Percentiles rank a stretch among this genome's conserved stretches.
Evolutionary conservation across 2,113 vertebrate genomes (phyloP).

Genomic region (Cygnus buccinator): DNA sequence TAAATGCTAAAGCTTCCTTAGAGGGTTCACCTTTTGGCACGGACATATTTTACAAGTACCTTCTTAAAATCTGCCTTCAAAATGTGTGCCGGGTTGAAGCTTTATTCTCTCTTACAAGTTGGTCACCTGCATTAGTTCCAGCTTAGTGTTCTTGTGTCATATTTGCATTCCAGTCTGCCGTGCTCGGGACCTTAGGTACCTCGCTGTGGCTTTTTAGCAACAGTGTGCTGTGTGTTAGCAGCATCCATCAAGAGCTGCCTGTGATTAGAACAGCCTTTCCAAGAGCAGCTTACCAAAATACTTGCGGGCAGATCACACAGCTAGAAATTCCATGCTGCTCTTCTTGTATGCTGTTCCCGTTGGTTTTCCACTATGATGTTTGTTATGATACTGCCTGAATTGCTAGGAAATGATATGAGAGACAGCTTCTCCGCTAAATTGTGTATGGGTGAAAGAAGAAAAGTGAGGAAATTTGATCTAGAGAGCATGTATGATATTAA

Average conservation of each 20-base stretch:
- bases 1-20: neutral
- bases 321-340: neutral
- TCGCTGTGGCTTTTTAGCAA: neutral
- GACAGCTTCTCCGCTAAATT: neutral
- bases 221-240: neutral
- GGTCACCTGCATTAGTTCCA: neutral
- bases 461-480: neutral
- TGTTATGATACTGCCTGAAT: neutral
- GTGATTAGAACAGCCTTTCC: neutral
- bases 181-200: neutral
- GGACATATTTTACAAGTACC: neutral
- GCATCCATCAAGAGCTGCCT: neutral
- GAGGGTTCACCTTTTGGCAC: neutral
- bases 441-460: neutral
- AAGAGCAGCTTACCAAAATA: neutral
- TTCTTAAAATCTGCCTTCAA: neutral
- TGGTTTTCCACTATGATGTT: neutral
- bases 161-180: rapidly evolving
- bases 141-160: neutral
- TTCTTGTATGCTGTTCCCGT: neutral
- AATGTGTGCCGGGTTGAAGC: neutral
- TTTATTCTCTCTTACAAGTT: neutral
- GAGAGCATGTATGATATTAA: neutral
- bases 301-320: neutral
- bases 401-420: neutral